Evolutionary conservation across 1,140 invertebrate genomes (phyloP), one percentile per base, ranked within the genome.

Genomic region (Euwallacea similis): DNA sequence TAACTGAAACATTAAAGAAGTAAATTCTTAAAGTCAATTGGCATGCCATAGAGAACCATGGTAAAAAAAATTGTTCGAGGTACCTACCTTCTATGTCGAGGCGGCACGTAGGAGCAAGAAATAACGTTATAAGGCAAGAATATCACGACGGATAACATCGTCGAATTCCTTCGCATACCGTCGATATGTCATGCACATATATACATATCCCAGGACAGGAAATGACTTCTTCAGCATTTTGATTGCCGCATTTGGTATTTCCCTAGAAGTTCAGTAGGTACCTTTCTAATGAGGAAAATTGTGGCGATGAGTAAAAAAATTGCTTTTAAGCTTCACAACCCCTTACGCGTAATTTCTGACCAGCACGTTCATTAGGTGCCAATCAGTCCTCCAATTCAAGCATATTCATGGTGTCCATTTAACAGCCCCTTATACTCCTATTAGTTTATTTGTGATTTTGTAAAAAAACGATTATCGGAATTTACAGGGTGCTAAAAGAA

Each of bases 141-240:
- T 55, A 46, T 50, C 63, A 47, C 41, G 16, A 41, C 41, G n/a
- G 65, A 66, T 58, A 66, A 44, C 65, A 66, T 66, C 50, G 42
- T 4, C 43, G 55, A n/a, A 66, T 66, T 66, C 65, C 50, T 66
- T 7, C 55, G 16, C 54, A 58, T 66, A 42, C 33, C 53, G 7
- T 13, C 65, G 42, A 66, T 66, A 66, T 66, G 65, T 66, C 53
- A 58, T 56, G 65, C 43, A 15, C 41, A 21, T 11, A 56, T 13
- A 44, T 66, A 42, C 41, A 53, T 13, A 55, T 55, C 41, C 11
- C 63, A 42, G 13, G 63, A 66, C 65, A 58, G 65, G 65, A 66
- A 66, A 66, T 66, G 65, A 66, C 54, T 66, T 58, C 54, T 66
- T 66, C 65, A 66, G 65, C 53, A 66, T 66, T 66, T 44, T 66